phyloP scores from a whole-genome alignment of 2,797 vertebrate species.

The Onychomys leucogaster region DNA sequence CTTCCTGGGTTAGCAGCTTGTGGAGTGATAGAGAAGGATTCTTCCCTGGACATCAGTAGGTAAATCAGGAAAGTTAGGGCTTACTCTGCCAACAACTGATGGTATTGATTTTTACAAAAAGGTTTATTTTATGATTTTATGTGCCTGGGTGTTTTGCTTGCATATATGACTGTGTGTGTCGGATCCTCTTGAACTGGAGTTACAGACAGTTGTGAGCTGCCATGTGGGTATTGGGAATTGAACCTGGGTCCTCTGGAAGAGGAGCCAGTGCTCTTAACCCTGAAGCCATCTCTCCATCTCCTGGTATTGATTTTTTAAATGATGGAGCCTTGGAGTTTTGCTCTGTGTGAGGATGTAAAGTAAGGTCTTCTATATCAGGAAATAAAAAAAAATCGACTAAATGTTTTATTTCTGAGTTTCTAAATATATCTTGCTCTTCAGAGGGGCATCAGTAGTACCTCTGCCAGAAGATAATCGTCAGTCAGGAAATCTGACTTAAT shows the following conservation, averaged over 20 bases:
- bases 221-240: background rate
- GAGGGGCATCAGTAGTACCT: background rate
- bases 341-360: background rate
- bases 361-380: conserved; percentile 17
- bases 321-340: conserved; percentile 27
- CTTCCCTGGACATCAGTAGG: background rate
- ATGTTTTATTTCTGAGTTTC: background rate
- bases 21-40: background rate
- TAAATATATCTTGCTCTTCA: background rate
- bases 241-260: background rate
- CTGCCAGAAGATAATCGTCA: background rate
- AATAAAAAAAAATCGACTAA: background rate
- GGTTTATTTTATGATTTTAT: background rate
- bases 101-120: background rate
- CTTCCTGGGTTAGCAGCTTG: background rate
- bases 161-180: background rate
- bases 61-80: background rate
- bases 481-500: background rate
- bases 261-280: background rate
- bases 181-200: background rate
- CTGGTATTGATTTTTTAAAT: conserved; percentile 17
- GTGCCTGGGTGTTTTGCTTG: background rate
- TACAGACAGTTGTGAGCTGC: background rate
- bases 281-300: background rate
- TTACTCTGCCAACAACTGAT: background rate